phyloP scores from a whole-genome alignment of 2,888 invertebrate species.

The Sialis lutaria region DNA sequence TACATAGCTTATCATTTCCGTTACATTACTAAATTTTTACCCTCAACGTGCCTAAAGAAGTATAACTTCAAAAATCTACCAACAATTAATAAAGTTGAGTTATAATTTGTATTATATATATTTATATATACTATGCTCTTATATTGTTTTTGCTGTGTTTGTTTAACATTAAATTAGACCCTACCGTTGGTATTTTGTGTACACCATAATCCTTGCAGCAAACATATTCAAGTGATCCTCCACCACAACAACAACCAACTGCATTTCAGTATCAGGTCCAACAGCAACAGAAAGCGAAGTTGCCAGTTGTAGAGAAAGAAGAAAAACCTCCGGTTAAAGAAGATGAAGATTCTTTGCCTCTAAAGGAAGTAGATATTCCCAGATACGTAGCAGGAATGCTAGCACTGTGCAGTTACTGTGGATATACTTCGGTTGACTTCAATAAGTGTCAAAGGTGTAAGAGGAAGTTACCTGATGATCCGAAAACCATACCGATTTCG shows the following conservation, averaged over 20 bases:
- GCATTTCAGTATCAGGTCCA: constrained; percentile 16
- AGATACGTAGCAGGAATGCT: constrained; percentile 51
- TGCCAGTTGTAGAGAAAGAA: constrained; percentile 6
- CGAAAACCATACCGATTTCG: constrained; percentile 28
- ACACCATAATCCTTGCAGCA: background rate
- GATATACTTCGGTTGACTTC: constrained; percentile 62
- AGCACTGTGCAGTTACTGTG: constrained; percentile 67
- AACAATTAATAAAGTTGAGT: no score
- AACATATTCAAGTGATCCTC: background rate
- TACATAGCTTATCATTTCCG: no score
- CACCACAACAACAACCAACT: constrained; percentile 6
- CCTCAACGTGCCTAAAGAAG: no score
- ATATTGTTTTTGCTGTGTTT: background rate
- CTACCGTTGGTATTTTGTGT: background rate
- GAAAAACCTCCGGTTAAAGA: constrained; percentile 17
- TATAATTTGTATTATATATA: no score
- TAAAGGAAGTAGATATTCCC: constrained; percentile 33
- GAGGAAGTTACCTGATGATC: constrained; percentile 51
- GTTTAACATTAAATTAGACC: no score
- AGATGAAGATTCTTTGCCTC: constrained; percentile 30
- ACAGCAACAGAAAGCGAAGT: constrained; percentile 5
- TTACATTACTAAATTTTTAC: no score
- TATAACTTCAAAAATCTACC: no score
- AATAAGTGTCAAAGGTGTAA: constrained; percentile 60
- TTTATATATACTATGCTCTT: background rate